These are phyloP conservation scores for Bombycilla garrulus DNA, from an alignment of 2,113 vertebrate genomes.

Conservation along the genomic window DNA sequence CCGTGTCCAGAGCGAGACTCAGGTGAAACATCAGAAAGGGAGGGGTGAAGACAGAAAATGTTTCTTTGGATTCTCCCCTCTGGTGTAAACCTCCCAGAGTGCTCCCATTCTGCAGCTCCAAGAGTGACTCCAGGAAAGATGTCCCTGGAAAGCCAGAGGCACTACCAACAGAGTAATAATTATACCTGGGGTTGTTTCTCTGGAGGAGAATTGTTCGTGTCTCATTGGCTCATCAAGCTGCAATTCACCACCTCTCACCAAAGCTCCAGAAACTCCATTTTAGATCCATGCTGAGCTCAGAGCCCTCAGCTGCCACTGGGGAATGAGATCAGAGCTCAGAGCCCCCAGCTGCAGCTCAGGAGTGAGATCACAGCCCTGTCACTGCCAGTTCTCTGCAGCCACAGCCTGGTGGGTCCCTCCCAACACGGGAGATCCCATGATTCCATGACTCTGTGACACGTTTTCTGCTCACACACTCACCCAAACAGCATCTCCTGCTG, in stretches of 20 bases:
- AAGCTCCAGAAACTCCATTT: not conserved
- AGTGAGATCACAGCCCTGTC: not conserved
- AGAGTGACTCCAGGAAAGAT: not conserved
- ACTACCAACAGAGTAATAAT: not conserved
- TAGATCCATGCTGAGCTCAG: not conserved
- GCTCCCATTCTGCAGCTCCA: not conserved
- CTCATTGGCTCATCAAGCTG: not conserved
- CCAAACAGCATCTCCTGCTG: not conserved
- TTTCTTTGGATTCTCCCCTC: not conserved
- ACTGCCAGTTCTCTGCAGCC: not conserved
- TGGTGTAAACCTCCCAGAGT: not conserved
- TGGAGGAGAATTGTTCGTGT: accelerated
- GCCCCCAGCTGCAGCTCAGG: not conserved
- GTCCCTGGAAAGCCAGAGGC: not conserved
- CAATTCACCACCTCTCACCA: not conserved
- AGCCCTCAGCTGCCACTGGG: not conserved
- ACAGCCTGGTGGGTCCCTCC: not conserved
- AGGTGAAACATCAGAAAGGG: not conserved
- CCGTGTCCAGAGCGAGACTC: accelerated
- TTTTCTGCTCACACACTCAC: not conserved
- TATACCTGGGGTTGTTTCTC: not conserved
- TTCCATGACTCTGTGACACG: not conserved
- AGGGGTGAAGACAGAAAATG: not conserved
- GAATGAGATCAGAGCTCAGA: not conserved
- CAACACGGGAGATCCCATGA: not conserved